Evolutionary conservation across 2,797 vertebrate genomes (phyloP).

Genomic region (Loriculus beryllinus): DNA sequence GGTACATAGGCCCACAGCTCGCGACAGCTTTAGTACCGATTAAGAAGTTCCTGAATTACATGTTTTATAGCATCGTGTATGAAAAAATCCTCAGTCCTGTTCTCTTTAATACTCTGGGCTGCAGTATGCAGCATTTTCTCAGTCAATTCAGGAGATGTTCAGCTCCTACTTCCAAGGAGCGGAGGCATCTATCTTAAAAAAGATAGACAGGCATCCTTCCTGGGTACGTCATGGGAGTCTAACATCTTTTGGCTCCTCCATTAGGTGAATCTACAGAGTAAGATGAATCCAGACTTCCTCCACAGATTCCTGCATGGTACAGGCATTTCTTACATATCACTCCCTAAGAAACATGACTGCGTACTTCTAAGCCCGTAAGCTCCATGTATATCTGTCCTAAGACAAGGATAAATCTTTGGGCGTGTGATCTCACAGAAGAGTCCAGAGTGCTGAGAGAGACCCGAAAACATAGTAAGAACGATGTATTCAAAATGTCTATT

Average conservation of each 20-base stretch:
- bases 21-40: background rate
- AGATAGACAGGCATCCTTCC: background rate
- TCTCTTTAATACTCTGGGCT: background rate
- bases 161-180: background rate
- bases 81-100: background rate
- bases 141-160: background rate
- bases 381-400: background rate
- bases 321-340: background rate
- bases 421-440: background rate
- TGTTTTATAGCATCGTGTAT: background rate
- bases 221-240: background rate
- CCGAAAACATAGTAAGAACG: background rate
- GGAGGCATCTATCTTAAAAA: rapidly evolving
- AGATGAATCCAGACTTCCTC: background rate
- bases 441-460: background rate
- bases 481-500: background rate
- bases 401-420: background rate
- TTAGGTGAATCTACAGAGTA: background rate
- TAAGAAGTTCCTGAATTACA: background rate
- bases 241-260: background rate
- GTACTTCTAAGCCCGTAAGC: background rate
- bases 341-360: background rate
- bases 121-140: background rate
- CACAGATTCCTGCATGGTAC: background rate
- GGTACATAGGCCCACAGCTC: background rate